Evolutionary conservation across 2,888 invertebrate genomes (phyloP).

Genomic region (Acanthacorydalis orientalis): DNA sequence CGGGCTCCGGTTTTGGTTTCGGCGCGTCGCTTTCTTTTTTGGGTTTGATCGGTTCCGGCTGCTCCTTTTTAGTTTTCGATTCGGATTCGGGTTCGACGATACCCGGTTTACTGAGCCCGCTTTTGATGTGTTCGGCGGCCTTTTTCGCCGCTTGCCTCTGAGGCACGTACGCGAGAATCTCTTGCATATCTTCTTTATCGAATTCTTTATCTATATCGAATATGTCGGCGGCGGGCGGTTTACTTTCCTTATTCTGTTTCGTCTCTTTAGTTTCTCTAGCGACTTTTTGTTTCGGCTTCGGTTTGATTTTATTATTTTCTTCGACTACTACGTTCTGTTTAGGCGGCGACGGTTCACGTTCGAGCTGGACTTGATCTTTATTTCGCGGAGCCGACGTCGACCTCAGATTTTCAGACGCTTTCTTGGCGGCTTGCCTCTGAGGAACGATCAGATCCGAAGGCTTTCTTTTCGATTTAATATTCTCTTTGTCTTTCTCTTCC

Average conservation of each 20-base stretch:
- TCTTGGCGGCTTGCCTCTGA: constrained; percentile 79
- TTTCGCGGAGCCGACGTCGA: constrained; percentile 35
- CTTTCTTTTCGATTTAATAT: constrained; percentile 26
- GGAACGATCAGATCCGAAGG: constrained; percentile 78
- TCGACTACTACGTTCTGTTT: constrained; percentile 10
- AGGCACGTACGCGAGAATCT: constrained; percentile 67
- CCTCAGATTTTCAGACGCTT: constrained; percentile 75
- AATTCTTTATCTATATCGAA: constrained; percentile 44
- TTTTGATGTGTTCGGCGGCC: constrained; percentile 78
- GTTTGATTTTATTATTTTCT: constrained; percentile 11
- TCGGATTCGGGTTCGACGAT: constrained; percentile 19
- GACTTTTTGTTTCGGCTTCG: constrained; percentile 15
- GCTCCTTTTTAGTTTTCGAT: constrained; percentile 16
- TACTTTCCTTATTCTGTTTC: constrained; percentile 14
- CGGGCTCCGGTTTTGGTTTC: constrained; percentile 23
- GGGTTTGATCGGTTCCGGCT: constrained; percentile 11
- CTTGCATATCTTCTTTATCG: constrained; percentile 37
- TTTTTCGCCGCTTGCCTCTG: constrained; percentile 84
- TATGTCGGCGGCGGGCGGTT: constrained; percentile 25
- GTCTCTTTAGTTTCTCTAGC: constrained; percentile 10
- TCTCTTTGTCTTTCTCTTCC: constrained; percentile 29
- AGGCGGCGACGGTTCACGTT: constrained; percentile 7
- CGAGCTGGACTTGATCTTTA: constrained; percentile 18
- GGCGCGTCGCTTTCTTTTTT: constrained; percentile 13
- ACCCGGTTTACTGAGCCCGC: constrained; percentile 46